These are phyloP conservation scores for Lasioglossum oenotherae DNA, from an alignment of 2,888 invertebrate species.

Conservation along the genomic window DNA sequence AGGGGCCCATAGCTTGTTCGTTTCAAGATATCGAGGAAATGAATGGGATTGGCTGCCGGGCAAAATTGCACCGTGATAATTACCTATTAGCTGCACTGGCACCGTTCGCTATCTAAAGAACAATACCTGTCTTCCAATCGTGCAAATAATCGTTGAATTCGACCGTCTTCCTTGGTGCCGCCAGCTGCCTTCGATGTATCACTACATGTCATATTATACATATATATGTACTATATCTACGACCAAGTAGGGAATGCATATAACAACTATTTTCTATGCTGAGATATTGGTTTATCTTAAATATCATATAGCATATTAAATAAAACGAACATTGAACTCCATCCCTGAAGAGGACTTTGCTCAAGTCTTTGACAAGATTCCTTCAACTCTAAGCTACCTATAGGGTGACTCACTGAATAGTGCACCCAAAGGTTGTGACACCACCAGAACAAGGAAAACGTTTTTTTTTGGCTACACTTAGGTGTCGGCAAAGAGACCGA, in stretches of 20 bases:
- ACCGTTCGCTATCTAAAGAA: slow-evolving; percentile 61
- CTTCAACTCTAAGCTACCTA: background rate
- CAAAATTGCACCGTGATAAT: slow-evolving; percentile 80
- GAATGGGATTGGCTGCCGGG: slow-evolving; percentile 80
- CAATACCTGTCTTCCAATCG: slow-evolving; percentile 45
- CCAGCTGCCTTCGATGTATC: background rate
- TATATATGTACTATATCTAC: background rate
- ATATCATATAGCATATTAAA: too few species aligned
- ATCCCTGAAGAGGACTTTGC: too few species aligned
- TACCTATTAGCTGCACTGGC: slow-evolving; percentile 80
- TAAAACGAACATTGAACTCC: too few species aligned
- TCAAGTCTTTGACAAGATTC: too few species aligned
- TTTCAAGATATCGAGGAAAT: slow-evolving; percentile 83
- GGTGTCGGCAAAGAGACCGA: background rate
- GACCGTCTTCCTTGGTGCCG: slow-evolving; percentile 28
- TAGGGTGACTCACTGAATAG: background rate
- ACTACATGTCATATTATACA: background rate
- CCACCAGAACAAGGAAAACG: background rate
- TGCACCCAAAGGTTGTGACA: background rate
- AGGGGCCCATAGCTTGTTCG: slow-evolving; percentile 59
- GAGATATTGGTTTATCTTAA: background rate
- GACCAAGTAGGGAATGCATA: background rate
- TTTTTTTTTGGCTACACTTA: background rate
- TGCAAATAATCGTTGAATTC: slow-evolving; percentile 48
- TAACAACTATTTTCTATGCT: background rate